Evolutionary conservation across 64 coral and sea anemone genomes (phyloP), one percentile per base, ranked within the genome.

Genomic region (Anthopleura sola): DNA sequence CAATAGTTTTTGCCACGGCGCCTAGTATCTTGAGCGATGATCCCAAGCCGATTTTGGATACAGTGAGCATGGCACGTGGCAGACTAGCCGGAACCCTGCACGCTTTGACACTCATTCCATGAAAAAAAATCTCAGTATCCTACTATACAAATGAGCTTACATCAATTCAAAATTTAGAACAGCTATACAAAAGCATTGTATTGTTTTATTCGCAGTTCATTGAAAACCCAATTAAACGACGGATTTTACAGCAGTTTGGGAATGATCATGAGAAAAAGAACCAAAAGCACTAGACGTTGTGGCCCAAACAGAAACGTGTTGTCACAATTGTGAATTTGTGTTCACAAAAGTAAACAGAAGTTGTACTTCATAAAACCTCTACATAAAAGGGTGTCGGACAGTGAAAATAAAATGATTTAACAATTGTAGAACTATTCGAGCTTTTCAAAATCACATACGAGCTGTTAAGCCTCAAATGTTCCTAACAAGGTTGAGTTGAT

Each of bases 311-410:
- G 20, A 91, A 91, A 91, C 89, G 89, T 91, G 89, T 86, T 36
- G 85, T 16, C 39, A 33, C 55, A 80, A 54, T 86, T 86, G 46
- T 81, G 20, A 38, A 36, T 50, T 85, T 86, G 75, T 86, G 26
- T 91, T 91, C 80, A 55, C 18, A 55, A 81, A 64, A 40, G 89
- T 91, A 91, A 91, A 91, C 74, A 91, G 74, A 40, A 78, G 40
- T 68, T 91, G 83, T 85, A 86, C 78, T 36, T 55, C 7, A 32
- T 5, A 81, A 85, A 77, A 46, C 75, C 79, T 83, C 26, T 33
- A 47, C 50, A 58, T 46, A 81, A 91, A 53, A 69, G 77, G 50
- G 49, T 33, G 56, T 85, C 60, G 29, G 24, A 15, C 66, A 71
- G 66, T 32, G 34, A 71, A 53, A 32, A 71, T 71, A 71, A 71